A percentile compares a stretch with the other conserved stretches of the same genome.
Evolutionary conservation across 2,797 vertebrate species (phyloP).

Genomic region (Pogonophryne albipinna): DNA sequence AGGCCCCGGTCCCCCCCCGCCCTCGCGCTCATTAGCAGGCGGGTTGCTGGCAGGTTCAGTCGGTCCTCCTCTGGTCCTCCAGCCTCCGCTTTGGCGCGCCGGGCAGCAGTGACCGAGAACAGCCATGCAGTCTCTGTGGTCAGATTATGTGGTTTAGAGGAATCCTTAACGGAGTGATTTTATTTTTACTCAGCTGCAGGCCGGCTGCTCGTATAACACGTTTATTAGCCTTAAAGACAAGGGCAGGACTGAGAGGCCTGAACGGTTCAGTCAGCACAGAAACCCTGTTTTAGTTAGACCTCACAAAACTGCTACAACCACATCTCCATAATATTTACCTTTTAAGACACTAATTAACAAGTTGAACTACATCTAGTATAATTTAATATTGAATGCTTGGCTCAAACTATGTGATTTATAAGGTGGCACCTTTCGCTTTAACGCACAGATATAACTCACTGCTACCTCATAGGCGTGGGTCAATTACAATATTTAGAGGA

Average conservation of each 20-base stretch:
- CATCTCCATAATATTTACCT: constrained; percentile 5
- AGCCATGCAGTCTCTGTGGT: constrained; percentile 71
- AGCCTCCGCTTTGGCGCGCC: constrained; percentile 48
- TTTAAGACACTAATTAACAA: constrained; percentile 10
- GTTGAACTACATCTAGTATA: constrained; percentile 9
- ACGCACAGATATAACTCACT: constrained; percentile 23
- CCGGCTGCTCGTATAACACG: constrained; percentile 67
- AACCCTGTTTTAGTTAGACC: constrained; percentile 28
- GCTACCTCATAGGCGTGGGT: neutral
- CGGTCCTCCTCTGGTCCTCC: constrained; percentile 44
- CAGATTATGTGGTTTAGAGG: constrained; percentile 70
- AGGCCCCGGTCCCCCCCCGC: constrained; percentile 7
- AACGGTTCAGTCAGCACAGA: constrained; percentile 17
- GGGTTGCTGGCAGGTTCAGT: constrained; percentile 62
- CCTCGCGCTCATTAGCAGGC: constrained; percentile 57
- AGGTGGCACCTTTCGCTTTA: constrained; percentile 24
- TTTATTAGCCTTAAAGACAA: constrained; percentile 72
- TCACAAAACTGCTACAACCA: constrained; percentile 34
- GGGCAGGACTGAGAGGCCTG: constrained; percentile 53
- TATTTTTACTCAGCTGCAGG: constrained; percentile 62
- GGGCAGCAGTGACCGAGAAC: constrained; percentile 61
- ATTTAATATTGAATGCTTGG: constrained; percentile 20
- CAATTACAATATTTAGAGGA: neutral
- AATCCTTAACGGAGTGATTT: constrained; percentile 67
- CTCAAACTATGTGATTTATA: constrained; percentile 17